These are phyloP conservation scores for Euphonia xanthogaster DNA, from an alignment of 2,797 vertebrate genomes.

Conservation along the genomic window DNA sequence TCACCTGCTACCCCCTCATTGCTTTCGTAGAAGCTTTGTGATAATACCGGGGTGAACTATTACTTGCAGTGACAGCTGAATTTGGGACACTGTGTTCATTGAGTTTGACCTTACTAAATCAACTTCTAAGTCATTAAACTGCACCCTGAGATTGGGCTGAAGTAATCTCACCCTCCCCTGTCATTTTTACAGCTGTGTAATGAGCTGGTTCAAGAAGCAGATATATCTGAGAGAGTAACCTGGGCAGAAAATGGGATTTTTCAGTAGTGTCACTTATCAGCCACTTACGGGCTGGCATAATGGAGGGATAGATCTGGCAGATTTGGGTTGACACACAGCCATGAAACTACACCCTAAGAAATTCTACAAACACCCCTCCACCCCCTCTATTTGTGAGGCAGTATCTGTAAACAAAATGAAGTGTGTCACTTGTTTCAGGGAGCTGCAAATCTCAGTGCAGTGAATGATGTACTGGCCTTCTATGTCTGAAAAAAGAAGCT, in stretches of 20 bases:
- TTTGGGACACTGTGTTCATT: background rate
- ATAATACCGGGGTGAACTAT: background rate
- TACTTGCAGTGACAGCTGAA: background rate
- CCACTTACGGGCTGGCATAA: accelerated
- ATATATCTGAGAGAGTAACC: background rate
- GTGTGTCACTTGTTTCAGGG: background rate
- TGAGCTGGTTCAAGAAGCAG: background rate
- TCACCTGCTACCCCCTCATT: background rate
- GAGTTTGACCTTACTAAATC: background rate
- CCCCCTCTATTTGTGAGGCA: background rate
- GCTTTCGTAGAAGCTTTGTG: background rate
- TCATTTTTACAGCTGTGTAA: background rate
- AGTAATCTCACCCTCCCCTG: background rate
- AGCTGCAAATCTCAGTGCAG: background rate
- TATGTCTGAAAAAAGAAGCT: background rate
- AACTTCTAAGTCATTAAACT: background rate
- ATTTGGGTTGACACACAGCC: background rate
- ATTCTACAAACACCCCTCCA: background rate
- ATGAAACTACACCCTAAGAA: background rate
- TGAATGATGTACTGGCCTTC: background rate
- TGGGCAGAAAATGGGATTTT: background rate
- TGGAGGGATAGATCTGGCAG: background rate
- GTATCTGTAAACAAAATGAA: background rate
- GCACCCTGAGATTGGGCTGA: background rate
- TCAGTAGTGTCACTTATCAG: background rate